Percentiles rank a stretch among this genome's conserved stretches.
These are phyloP conservation scores for Amiota minor DNA, from an alignment of 2,888 invertebrate genomes.

Conservation along the genomic window DNA sequence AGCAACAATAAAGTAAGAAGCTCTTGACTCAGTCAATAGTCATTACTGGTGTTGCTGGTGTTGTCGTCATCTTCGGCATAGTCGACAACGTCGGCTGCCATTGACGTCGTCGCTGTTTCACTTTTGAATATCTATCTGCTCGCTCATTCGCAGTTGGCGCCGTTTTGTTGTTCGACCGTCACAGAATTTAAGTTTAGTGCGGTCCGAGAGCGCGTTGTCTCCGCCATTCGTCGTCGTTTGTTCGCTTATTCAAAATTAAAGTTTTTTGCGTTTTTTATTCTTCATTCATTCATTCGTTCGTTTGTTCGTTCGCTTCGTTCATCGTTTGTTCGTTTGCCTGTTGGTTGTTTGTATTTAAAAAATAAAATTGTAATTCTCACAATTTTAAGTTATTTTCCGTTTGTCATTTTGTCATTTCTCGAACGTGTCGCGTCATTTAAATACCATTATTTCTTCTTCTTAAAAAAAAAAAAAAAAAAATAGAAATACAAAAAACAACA, in stretches of 20 bases:
- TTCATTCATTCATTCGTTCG: background rate
- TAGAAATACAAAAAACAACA: too few relatives aligned
- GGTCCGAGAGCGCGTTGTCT: constrained; percentile 57
- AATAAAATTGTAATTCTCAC: background rate
- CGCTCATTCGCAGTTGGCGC: background rate
- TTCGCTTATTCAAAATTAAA: constrained; percentile 2
- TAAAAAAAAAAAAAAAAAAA: too few relatives aligned
- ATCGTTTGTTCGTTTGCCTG: background rate
- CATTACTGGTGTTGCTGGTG: constrained; percentile 21
- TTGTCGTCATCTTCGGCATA: constrained; percentile 36
- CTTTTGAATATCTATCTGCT: constrained; percentile 26
- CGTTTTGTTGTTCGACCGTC: constrained; percentile 16
- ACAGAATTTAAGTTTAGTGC: constrained; percentile 54
- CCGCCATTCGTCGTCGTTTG: constrained; percentile 50
- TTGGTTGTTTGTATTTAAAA: background rate
- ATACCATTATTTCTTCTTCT: too few relatives aligned
- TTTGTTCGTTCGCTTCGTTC: background rate
- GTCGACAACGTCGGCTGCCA: constrained; percentile 34
- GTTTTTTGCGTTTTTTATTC: background rate
- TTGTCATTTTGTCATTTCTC: background rate
- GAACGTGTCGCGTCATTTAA: background rate
- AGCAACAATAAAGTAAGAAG: too few relatives aligned
- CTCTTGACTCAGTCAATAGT: background rate
- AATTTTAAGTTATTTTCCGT: too few relatives aligned
- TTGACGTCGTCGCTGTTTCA: constrained; percentile 35